Conservation (phyloP, 2,888 invertebrate genomes). For the Luffia ferchaultella region DNA sequence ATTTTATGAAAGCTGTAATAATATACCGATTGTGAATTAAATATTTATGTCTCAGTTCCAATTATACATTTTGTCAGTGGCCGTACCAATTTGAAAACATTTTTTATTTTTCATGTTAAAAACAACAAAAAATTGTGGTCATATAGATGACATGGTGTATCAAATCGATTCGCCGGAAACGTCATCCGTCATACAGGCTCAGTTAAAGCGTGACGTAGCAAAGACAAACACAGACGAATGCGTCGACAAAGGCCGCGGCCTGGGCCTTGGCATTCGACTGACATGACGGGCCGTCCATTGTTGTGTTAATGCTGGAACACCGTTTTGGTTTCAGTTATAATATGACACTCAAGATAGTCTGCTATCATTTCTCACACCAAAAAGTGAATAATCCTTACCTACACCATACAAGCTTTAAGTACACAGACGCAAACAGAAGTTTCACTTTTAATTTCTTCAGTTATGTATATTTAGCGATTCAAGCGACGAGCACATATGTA, state of each 20-base stretch:
- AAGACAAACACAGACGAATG: background rate
- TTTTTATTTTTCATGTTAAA: background rate
- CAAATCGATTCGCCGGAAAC: background rate
- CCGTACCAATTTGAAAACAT: background rate
- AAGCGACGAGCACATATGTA: too few relatives aligned
- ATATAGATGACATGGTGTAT: background rate
- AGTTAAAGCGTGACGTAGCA: background rate
- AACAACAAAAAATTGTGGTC: background rate
- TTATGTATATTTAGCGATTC: too few relatives aligned
- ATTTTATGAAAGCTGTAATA: too few relatives aligned
- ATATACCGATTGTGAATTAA: too few relatives aligned
- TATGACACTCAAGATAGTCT: conserved; percentile 53
- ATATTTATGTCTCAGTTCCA: too few relatives aligned
- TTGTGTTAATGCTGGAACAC: conserved; percentile 45
- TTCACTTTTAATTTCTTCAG: too few relatives aligned
- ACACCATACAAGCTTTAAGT: too few relatives aligned
- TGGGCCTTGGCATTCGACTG: conserved; percentile 33
- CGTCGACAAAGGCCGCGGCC: conserved; percentile 38
- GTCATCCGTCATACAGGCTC: background rate
- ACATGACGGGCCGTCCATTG: conserved; percentile 26
- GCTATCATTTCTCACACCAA: conserved; percentile 43
- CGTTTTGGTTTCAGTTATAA: conserved; percentile 17
- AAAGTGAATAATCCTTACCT: too few relatives aligned
- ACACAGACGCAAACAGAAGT: too few relatives aligned
- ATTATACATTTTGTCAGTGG: too few relatives aligned